Base-by-base conservation (phyloP, 2,797 vertebrate genomes). In the Melanotaenia nigrans region DNA sequence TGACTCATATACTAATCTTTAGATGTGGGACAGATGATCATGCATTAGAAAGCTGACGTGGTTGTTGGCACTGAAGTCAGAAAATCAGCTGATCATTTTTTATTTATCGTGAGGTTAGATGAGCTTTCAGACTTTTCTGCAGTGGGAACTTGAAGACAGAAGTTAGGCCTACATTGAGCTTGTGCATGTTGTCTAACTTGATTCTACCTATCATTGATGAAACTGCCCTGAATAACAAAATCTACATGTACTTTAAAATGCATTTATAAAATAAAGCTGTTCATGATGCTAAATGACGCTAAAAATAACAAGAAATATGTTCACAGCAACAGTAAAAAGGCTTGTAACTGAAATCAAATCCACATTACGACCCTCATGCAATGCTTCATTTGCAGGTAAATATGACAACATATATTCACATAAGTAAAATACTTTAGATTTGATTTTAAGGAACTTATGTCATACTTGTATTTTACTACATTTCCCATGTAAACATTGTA, bases 61-160 rank as follows among this genome's bases (percentile, higher is more conserved):
- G n/a, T n/a, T 42, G 45, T 63, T 57, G 42, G 10, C 24, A 33
- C 4, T 1, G n/a, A 49, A 74, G 64, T 81, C 63, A 74, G 28
- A 75, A 66, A 64, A 62, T 76, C 61, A 63, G 11, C 54, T 51
- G 61, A 49, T 87, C 80, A 83, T 87, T 77, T 81, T 57, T 86
- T 84, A 85, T 83, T 89, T 62, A 87, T 81, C 42, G 8, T 42
- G 18, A 35, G 12, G 35, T 85, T 68, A 73, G 69, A 64, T 56
- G 75, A 79, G 35, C 65, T 60, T 0, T 16, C 5, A n/a, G 2
- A 63, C 32, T 51, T 68, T 28, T n/a, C 10, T 35, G 42, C 42
- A 61, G 54, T 55, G 24, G 59, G 68, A 66, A 73, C 73, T 77
- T 61, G 9, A 16, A 68, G 35, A 64, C 64, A 84, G 76, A 79